Evolutionary conservation across 2,888 invertebrate genomes (phyloP), one percentile per base, ranked within the genome.

Genomic region (Eupithecia subumbrata): DNA sequence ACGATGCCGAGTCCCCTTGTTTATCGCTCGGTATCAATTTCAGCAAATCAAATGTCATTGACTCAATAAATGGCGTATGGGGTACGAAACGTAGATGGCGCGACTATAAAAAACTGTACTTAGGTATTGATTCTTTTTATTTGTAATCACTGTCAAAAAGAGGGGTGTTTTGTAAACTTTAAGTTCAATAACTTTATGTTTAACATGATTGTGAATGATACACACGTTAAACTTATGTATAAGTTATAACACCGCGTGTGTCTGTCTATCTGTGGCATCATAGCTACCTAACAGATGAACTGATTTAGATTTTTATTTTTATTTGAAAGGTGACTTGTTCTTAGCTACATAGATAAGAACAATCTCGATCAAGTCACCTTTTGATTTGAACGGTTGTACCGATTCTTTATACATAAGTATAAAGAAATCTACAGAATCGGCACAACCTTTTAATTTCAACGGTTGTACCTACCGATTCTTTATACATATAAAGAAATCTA

Each of bases 41-140:
- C 73, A 81, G 77, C 79, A 78, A 80, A 75, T 80, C 77, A 78
- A 82, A 79, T 78, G 74, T 76, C 76, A 78, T 79, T 78, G 80
- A 78, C 79, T 71, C 56, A 60, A 56, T 77, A 48, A 76, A 68
- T 52, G 52, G 30, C 34, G 37, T 64, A 37, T 30, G 45, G 48
- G 69, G 22, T 45, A 34, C 34, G 25, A 43, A 25, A 7, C 25
- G 14, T n/a, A 5, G 40, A 4, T 14, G 12, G 25, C 25, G 25
- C 14, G n/a, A 40, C 66, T 34, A 18, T 9, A 34, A 18, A 34
- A 34, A 9, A 64, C 34, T 9, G 5, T 30, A n/a, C n/a, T n/a
- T n/a, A n/a, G n/a, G n/a, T n/a, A n/a, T n/a, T n/a, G n/a, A n/a
- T n/a, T n/a, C n/a, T n/a, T 56, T 22, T 56, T 56, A 22, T 22